A percentile compares a stretch with the other conserved stretches of the same genome.
phyloP scores from a whole-genome alignment of 2,113 vertebrate species.

The Ictidomys tridecemlineatus region DNA sequence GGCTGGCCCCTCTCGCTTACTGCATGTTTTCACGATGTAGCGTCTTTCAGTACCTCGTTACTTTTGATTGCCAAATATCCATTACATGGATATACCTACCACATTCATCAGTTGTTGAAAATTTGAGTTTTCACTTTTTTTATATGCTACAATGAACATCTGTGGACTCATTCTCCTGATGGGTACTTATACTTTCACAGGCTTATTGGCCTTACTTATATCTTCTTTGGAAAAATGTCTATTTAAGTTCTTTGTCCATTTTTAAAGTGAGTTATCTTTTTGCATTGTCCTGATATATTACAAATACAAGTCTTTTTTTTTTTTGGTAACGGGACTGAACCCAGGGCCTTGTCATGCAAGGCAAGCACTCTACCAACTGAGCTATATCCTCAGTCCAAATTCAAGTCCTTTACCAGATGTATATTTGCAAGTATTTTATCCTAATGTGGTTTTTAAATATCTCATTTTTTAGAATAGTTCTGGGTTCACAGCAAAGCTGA shows the following conservation, averaged over 20 bases:
- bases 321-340: no score
- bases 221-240: not conserved
- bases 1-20: not conserved
- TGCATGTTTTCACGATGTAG: not conserved
- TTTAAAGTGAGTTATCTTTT: not conserved
- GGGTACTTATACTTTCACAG: not conserved
- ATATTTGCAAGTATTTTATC: not conserved
- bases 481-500: not conserved
- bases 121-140: not conserved
- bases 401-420: not conserved
- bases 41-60: not conserved
- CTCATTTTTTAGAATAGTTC: not conserved
- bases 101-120: not conserved
- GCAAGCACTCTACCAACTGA: no score
- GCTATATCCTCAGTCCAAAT: no score
- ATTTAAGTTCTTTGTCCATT: not conserved
- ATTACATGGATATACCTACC: not conserved
- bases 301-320: not conserved
- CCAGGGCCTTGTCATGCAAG: no score
- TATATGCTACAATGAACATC: not conserved
- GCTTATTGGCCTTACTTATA: not conserved
- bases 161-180: not conserved
- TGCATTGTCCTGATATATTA: not conserved
- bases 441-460: not conserved
- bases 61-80: not conserved